Evolutionary conservation across 2,113 vertebrate genomes (phyloP).

Genomic region (Dipodomys spectabilis): DNA sequence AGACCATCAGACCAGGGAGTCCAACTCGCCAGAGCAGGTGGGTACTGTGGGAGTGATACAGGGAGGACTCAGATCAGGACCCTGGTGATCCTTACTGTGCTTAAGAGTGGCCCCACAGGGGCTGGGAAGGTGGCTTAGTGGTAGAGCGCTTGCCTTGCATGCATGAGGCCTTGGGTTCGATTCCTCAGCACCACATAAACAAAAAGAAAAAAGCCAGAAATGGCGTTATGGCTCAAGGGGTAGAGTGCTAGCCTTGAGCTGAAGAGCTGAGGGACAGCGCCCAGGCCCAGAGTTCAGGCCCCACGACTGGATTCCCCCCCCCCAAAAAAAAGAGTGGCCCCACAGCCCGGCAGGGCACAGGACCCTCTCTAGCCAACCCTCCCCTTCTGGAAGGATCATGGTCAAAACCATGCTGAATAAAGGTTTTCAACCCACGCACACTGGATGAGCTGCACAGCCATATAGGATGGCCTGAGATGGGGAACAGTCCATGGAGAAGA

Average conservation of each 20-base stretch:
- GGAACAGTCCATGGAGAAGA: not conserved
- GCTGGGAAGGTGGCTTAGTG: too few relatives aligned
- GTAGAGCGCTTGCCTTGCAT: too few relatives aligned
- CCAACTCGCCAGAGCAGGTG: not conserved
- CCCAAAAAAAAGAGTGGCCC: not conserved
- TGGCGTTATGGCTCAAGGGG: too few relatives aligned
- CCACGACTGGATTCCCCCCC: too few relatives aligned
- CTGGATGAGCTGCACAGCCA: not conserved
- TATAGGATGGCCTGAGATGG: not conserved
- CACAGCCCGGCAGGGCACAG: too few relatives aligned
- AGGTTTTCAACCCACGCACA: not conserved
- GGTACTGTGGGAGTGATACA: not conserved
- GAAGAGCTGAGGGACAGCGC: too few relatives aligned
- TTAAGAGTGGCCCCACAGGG: not conserved
- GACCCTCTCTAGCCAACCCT: not conserved
- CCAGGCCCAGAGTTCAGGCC: too few relatives aligned
- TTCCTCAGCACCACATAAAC: too few relatives aligned
- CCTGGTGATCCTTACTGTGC: not conserved
- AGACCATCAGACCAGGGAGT: not conserved
- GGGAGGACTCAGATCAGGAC: not conserved
- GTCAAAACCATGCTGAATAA: not conserved
- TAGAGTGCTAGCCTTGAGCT: too few relatives aligned
- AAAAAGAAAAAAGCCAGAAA: too few relatives aligned
- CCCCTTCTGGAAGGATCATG: not conserved
- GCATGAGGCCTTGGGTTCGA: too few relatives aligned